Evolutionary conservation across 2,888 invertebrate species (phyloP).

Genomic region (Torymus texanus): DNA sequence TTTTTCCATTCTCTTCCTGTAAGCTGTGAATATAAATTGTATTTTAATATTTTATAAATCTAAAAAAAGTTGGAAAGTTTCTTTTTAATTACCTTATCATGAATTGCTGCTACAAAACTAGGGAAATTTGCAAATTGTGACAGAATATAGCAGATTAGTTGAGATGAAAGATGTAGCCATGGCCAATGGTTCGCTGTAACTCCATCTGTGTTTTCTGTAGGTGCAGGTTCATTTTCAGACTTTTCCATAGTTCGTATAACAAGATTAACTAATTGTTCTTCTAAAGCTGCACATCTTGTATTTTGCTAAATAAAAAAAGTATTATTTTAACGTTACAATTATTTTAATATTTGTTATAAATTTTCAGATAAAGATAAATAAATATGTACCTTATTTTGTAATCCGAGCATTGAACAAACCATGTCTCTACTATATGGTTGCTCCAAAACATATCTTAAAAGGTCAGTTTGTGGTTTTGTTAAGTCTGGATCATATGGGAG

Average conservation of each 20-base stretch:
- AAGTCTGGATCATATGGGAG: constrained; percentile 93
- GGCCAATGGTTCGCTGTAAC: constrained; percentile 84
- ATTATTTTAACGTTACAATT: not conserved
- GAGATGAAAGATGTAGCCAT: constrained; percentile 95
- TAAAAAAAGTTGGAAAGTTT: constrained; percentile 19
- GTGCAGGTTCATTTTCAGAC: constrained; percentile 82
- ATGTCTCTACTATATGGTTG: constrained; percentile 97
- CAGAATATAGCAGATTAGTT: constrained; percentile 94
- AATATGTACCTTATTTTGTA: constrained; percentile 87
- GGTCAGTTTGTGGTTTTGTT: constrained; percentile 90
- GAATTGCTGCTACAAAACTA: constrained; percentile 91
- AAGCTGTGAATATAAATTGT: constrained; percentile 26
- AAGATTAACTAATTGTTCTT: constrained; percentile 94
- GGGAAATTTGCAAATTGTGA: constrained; percentile 96
- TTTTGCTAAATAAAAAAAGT: constrained; percentile 78
- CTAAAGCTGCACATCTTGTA: constrained; percentile 90
- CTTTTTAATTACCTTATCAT: constrained; percentile 81
- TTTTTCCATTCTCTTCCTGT: constrained; percentile 87
- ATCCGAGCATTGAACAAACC: constrained; percentile 95
- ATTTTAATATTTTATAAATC: constrained; percentile 6
- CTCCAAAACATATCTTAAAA: constrained; percentile 92
- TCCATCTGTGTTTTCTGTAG: constrained; percentile 79
- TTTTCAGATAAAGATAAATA: not conserved
- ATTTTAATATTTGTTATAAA: constrained; percentile 13
- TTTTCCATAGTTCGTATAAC: constrained; percentile 94